Base-by-base conservation (phyloP, 1,140 invertebrate genomes). In the Portunus trituberculatus region DNA sequence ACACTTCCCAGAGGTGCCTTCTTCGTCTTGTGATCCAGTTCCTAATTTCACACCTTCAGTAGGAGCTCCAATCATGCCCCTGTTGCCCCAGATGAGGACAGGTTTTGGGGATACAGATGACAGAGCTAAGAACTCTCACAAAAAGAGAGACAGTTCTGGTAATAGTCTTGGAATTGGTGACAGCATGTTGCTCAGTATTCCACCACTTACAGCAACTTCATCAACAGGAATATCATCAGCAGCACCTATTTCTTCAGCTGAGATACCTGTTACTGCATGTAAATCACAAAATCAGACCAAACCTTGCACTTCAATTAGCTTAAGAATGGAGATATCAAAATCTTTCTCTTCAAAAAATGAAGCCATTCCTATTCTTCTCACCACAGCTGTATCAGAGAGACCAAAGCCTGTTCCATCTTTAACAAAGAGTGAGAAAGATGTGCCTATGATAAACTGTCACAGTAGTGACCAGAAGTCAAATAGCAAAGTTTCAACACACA, bases 1-100 rank as follows among this genome's bases (percentile, higher is more conserved):
- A 29, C 92, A 93, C 84, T 59, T 93, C 87, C 84, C 84, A 52
- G 84, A 93, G 46, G 84, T 52, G 16, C 48, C 92, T 31, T 86
- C 83, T 67, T 48, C 92, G 29, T 93, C 92, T 8, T 10, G 52
- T 48, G 83, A 87, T 52, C 20, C 83, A 16, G 83, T 29, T 7
- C n/a, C 92, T 7, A 88, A 31, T 88, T 93, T 83, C 59, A 88
- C 46, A 20, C 46, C 83, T 25, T 25, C 83, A 31, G 45, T 87
- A 28, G 45, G 28, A 52, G n/a, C 84, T 20, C 31, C 92, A 12
- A 31, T 88, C 25, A 12, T 93, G 45, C 84, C 92, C 31, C 48
- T 88, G 4, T 67, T 93, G 84, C 45, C 92, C 48, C 92, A 93
- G 28, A 59, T 59, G 28, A 87, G 87, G 28, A 25, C 92, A 84